Conservation (phyloP, 30 jellyfish, hydroid and myxozoan genomes). For the Turritopsis dohrnii region DNA sequence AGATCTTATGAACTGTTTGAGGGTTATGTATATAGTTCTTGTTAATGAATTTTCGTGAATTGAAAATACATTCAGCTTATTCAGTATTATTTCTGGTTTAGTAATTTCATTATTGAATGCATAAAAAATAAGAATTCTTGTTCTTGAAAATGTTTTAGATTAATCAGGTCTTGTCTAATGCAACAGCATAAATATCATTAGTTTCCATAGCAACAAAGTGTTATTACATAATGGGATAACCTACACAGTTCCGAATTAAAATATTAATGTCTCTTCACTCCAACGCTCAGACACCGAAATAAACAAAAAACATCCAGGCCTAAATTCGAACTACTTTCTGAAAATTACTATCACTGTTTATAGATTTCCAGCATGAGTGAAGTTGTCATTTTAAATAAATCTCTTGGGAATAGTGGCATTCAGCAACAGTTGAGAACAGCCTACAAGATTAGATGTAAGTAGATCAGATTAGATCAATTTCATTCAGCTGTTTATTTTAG, state of each 20-base stretch:
- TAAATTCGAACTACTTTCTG: background rate
- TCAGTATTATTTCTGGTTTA: too few relatives aligned
- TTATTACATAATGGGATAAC: background rate
- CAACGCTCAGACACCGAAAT: background rate
- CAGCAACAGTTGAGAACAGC: background rate
- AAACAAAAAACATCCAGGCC: background rate
- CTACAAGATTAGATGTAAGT: conserved; percentile 10
- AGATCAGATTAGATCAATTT: background rate
- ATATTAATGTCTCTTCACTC: too few relatives aligned
- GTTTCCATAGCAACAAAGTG: background rate
- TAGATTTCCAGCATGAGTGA: background rate
- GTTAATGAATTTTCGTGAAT: too few relatives aligned
- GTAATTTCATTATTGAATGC: background rate
- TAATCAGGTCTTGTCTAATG: background rate
- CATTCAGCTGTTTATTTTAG: background rate
- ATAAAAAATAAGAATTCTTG: background rate
- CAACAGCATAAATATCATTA: background rate
- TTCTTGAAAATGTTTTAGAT: background rate
- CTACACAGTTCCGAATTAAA: background rate
- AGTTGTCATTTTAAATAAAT: conserved; percentile 1
- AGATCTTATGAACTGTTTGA: background rate
- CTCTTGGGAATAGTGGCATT: conserved; percentile 7
- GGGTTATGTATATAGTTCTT: background rate
- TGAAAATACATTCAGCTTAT: background rate
- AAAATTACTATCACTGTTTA: too few relatives aligned